Conservation (phyloP, 2,113 vertebrate genomes). For the Pandion haliaetus region DNA sequence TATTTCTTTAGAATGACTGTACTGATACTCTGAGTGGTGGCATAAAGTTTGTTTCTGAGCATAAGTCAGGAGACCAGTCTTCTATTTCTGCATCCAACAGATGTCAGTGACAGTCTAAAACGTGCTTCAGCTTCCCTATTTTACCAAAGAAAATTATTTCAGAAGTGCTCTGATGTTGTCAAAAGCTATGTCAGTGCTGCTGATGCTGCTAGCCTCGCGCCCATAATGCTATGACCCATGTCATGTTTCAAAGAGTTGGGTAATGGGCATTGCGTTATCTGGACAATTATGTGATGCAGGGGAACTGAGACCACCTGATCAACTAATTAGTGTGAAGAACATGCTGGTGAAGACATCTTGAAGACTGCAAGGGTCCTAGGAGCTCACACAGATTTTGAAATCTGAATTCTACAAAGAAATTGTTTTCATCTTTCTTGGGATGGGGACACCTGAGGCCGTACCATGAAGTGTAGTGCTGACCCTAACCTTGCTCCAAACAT, state of each 20-base stretch:
- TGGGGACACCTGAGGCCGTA: not conserved
- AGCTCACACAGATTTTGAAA: not conserved
- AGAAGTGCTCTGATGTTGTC: not conserved
- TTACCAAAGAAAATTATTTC: not conserved
- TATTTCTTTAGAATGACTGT: not conserved
- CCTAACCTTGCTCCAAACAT: not conserved
- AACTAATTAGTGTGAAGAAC: not conserved
- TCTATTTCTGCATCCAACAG: not conserved
- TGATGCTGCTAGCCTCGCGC: not conserved
- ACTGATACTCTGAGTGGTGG: not conserved
- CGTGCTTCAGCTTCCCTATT: not conserved
- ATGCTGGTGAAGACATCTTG: not conserved
- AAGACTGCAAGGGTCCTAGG: not conserved
- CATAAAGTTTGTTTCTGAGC: not conserved
- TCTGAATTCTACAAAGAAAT: not conserved
- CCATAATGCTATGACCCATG: fast-evolving
- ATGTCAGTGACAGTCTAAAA: not conserved
- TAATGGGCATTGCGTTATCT: not conserved
- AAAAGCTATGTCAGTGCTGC: not conserved
- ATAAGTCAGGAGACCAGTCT: not conserved
- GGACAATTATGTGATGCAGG: not conserved
- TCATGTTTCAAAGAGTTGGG: not conserved
- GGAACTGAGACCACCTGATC: not conserved
- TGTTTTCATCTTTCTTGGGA: not conserved
- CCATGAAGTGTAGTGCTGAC: not conserved